phyloP scores from a whole-genome alignment of 2,888 invertebrate species.

The Tromatobia lineatoria region DNA sequence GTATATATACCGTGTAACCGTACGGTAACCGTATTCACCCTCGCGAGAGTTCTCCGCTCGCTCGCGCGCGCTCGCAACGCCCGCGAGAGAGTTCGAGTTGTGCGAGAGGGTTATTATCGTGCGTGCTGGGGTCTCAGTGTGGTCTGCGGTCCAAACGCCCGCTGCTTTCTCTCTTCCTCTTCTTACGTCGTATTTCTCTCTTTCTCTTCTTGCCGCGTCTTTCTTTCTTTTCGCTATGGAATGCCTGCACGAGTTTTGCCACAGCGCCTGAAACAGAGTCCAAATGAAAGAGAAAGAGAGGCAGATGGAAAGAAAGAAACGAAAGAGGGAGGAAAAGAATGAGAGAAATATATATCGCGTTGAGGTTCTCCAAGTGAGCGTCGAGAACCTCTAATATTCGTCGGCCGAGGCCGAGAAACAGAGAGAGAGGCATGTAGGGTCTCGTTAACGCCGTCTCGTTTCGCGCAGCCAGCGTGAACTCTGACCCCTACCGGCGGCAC shows the following conservation, averaged over 20 bases:
- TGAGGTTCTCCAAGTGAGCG: slow-evolving; percentile 50
- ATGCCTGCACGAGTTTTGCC: slow-evolving; percentile 76
- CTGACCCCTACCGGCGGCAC: slow-evolving; percentile 66
- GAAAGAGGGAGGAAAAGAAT: slow-evolving; percentile 53
- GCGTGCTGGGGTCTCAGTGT: slow-evolving; percentile 78
- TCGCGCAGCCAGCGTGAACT: slow-evolving; percentile 68
- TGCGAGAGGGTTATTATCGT: slow-evolving; percentile 81
- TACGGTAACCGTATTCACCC: slow-evolving; percentile 82
- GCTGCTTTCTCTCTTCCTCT: slow-evolving; percentile 59
- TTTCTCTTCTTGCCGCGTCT: not conserved
- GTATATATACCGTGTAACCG: slow-evolving; percentile 71
- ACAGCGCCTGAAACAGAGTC: slow-evolving; percentile 57
- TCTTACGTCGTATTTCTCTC: slow-evolving; percentile 2
- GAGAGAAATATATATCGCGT: slow-evolving; percentile 63
- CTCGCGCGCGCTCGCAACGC: slow-evolving; percentile 21
- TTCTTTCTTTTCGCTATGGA: slow-evolving; percentile 57
- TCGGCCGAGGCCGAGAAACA: slow-evolving; percentile 58
- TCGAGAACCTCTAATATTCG: slow-evolving; percentile 73
- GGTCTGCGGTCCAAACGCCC: slow-evolving; percentile 83
- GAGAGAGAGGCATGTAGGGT: slow-evolving; percentile 53
- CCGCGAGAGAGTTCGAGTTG: slow-evolving; percentile 28
- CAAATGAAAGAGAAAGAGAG: slow-evolving; percentile 64
- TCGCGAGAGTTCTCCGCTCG: slow-evolving; percentile 66
- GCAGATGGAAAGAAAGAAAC: slow-evolving; percentile 42
- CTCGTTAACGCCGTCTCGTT: slow-evolving; percentile 81